Conservation (phyloP, 2,797 vertebrate genomes). For the Setipinna tenuifilis region DNA sequence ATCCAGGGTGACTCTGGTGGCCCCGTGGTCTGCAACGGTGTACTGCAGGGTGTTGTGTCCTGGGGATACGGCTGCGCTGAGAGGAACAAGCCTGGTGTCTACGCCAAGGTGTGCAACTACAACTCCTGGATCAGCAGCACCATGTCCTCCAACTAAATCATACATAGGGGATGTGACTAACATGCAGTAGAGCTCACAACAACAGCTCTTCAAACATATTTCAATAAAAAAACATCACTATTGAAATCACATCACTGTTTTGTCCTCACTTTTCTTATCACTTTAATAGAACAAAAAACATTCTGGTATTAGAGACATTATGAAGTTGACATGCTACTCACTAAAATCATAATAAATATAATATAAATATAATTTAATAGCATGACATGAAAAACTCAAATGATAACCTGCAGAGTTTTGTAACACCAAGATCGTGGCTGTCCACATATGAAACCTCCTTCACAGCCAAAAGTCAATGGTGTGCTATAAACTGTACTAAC, state of each 20-base stretch:
- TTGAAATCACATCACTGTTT: background rate
- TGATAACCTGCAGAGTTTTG: no score
- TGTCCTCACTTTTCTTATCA: background rate
- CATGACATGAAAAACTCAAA: no score
- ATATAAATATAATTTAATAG: no score
- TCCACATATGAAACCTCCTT: no score
- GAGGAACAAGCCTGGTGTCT: slow-evolving; percentile 52
- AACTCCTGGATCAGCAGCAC: slow-evolving; percentile 65
- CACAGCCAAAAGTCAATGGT: no score
- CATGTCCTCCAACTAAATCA: slow-evolving; percentile 19
- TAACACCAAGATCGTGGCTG: no score
- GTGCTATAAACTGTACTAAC: no score
- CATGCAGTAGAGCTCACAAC: background rate
- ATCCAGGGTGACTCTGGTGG: slow-evolving; percentile 46
- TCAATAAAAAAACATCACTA: slow-evolving; percentile 1
- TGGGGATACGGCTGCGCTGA: slow-evolving; percentile 45
- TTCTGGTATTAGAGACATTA: no score
- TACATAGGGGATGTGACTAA: background rate
- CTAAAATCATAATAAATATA: no score
- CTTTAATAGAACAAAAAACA: background rate
- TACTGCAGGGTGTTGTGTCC: slow-evolving; percentile 40
- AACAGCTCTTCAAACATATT: background rate
- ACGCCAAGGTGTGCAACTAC: slow-evolving; percentile 67
- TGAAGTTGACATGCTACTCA: no score
- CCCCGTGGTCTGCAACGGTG: slow-evolving; percentile 40